Base-by-base conservation (phyloP, 2,888 invertebrate genomes). In the Volucella zonaria region DNA sequence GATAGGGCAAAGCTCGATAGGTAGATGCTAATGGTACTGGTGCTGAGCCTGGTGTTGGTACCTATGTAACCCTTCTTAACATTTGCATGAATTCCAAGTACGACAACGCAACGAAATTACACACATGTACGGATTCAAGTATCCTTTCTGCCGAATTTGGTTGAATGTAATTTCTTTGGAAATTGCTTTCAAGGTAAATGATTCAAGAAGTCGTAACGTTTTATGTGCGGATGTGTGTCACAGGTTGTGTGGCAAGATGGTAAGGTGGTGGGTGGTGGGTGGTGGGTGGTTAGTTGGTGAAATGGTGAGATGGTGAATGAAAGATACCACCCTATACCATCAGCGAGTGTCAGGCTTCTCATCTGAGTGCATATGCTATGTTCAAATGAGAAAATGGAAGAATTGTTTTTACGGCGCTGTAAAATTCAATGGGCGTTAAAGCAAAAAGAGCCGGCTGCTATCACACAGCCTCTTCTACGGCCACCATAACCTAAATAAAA, bases 101-200 rank as follows among this genome's bases (percentile, higher is more conserved):
- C 71, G 14, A 83, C 77, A 52, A 61, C 78, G 70, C 62, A 78
- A 71, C 78, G 70, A 71, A 71, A 78, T 73, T 73, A 85, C 85
- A 83, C 79, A 81, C 62, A 76, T 77, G 62, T 68, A 73, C 51
- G 66, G 58, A 51, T 73, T 73, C 59, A 59, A 81, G 68, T 85
- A 85, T 76, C 85, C 76, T 71, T 83, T 85, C 64, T 81, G 85
- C 71, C 80, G 68, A 85, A 80, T 85, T 85, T 58, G 76, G 85
- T 67, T 85, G 81, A 77, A 85, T 85, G 81, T 85, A 85, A 85
- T 85, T 85, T 85, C 85, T 85, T 85, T 85, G 56, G 56, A 81
- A 85, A 85, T 85, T 81, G 85, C 85, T 85, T 85, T 81, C 81
- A 85, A 85, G 85, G 85, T 85, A 85, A 85, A 85, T 85, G 85